Evolutionary conservation across 2,113 vertebrate genomes (phyloP).

Genomic region (Pseudolaguvia tuberculata): DNA sequence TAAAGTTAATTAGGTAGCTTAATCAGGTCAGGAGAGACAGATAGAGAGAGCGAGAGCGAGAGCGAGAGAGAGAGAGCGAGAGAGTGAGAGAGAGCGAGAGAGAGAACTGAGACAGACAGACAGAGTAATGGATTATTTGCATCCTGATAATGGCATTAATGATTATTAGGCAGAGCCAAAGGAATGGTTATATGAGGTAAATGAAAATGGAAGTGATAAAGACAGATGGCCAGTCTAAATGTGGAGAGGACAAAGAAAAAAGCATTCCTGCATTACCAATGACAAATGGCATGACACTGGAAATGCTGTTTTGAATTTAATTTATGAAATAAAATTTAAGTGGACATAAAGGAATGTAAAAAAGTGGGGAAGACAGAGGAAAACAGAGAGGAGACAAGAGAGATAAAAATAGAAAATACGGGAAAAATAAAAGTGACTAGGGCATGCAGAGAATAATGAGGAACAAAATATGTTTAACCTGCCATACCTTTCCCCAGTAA

Average conservation of each 20-base stretch:
- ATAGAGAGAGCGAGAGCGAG: background rate
- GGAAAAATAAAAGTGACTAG: conserved; percentile 44
- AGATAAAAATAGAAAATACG: conserved; percentile 43
- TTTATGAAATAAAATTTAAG: conserved; percentile 60
- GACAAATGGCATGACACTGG: conserved; percentile 60
- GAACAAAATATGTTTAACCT: conserved; percentile 40
- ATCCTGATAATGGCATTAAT: conserved; percentile 63
- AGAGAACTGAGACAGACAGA: conserved; percentile 11
- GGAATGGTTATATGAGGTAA: conserved; percentile 51
- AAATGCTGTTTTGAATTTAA: conserved; percentile 62
- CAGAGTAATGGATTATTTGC: conserved; percentile 58
- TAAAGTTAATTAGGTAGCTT: too few species aligned
- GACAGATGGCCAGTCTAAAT: conserved; percentile 33
- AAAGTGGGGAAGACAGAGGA: conserved; percentile 34
- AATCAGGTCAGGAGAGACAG: conserved; percentile 5
- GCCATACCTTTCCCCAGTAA: conserved; percentile 16
- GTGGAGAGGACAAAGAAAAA: conserved; percentile 26
- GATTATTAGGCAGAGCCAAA: conserved; percentile 61
- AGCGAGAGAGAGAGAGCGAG: conserved; percentile 27
- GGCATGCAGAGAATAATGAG: conserved; percentile 36
- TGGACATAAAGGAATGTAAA: conserved; percentile 39
- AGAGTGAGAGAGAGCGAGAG: background rate
- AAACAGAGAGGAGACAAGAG: conserved; percentile 15
- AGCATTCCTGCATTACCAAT: conserved; percentile 63
- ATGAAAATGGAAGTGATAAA: conserved; percentile 42